Base-by-base conservation (phyloP, 2,888 invertebrate genomes). In the Philopedon plagiatum region DNA sequence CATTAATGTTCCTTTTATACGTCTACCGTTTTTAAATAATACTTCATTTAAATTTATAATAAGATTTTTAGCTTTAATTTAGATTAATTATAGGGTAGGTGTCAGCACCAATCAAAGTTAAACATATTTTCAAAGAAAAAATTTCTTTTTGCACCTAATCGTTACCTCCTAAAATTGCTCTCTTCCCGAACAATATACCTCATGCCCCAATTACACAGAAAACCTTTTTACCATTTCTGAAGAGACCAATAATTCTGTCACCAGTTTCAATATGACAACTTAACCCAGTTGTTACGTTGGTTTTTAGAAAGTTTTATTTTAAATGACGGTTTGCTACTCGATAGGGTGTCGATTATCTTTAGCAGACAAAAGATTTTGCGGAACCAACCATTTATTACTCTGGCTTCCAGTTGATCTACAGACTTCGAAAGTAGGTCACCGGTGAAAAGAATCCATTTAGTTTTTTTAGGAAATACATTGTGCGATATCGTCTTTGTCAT, bases 301-400 rank as follows among this genome's bases (percentile, higher is more conserved):
- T 66, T 71, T 66, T 71, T 54, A 64, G 64, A 64, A 64, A 54
- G 64, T 64, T 19, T 54, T 41, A 64, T 39, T 54, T 51, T 54
- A 41, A 56, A 56, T 11, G 56, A 54, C 8, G 61, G 29, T 44
- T 61, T 61, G 44, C 46, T 61, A 29, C 64, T 54, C 64, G 41
- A 56, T 51, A 41, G 67, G 66, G 71, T 70, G 73, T 69, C 74
- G 70, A 74, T 71, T 74, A 74, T 74, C 70, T 74, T 67, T 51
- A 32, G 29, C 70, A 66, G 71, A 74, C 74, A 74, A 74, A 74
- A 71, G 74, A 74, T 61, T 71, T 74, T 66, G 70, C 74, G 70
- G 74, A 74, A 74, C 74, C 65, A 58, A 63, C 71, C 74, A 74
- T 74, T 74, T 74, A 74, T 74, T 74, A 71, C 54, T 37, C 21